These are phyloP conservation scores for Ctenosaura bakeri DNA, from an alignment of 2,797 vertebrate species.

Conservation along the genomic window DNA sequence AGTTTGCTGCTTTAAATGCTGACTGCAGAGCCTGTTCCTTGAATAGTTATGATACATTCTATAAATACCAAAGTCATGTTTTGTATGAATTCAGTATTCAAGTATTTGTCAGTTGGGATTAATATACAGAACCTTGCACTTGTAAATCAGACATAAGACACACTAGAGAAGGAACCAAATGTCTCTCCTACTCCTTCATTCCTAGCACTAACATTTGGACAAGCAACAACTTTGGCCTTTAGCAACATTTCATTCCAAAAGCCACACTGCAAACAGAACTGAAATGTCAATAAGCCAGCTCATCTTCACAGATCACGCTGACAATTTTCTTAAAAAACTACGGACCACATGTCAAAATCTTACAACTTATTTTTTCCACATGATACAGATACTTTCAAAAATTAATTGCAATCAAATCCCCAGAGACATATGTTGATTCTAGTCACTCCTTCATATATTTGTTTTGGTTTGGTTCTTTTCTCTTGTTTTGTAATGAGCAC, in stretches of 20 bases:
- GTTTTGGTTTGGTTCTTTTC: neutral
- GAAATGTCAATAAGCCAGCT: neutral
- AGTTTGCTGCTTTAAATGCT: conserved; percentile 44
- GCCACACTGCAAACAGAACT: conserved; percentile 9
- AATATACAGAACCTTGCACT: neutral
- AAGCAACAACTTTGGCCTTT: conserved; percentile 30
- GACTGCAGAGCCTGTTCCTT: conserved; percentile 44
- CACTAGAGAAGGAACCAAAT: neutral
- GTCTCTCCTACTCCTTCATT: neutral
- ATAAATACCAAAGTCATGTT: conserved; percentile 45
- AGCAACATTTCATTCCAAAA: conserved; percentile 12
- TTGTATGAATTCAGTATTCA: conserved; percentile 27
- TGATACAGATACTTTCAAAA: conserved; percentile 26
- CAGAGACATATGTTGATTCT: conserved; percentile 18
- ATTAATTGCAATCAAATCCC: conserved; percentile 43
- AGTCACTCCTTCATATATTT: conserved; percentile 8
- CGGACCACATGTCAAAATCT: conserved; percentile 8
- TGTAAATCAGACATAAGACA: conserved; percentile 25
- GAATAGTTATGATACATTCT: conserved; percentile 32
- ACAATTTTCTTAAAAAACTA: conserved; percentile 39
- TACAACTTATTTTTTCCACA: conserved; percentile 40
- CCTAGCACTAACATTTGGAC: neutral
- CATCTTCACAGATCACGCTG: neutral
- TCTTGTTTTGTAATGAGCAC: conserved; percentile 31
- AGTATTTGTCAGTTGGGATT: conserved; percentile 13